These are phyloP conservation scores for Sesia bembeciformis DNA, from an alignment of 2,888 invertebrate species.

Conservation along the genomic window DNA sequence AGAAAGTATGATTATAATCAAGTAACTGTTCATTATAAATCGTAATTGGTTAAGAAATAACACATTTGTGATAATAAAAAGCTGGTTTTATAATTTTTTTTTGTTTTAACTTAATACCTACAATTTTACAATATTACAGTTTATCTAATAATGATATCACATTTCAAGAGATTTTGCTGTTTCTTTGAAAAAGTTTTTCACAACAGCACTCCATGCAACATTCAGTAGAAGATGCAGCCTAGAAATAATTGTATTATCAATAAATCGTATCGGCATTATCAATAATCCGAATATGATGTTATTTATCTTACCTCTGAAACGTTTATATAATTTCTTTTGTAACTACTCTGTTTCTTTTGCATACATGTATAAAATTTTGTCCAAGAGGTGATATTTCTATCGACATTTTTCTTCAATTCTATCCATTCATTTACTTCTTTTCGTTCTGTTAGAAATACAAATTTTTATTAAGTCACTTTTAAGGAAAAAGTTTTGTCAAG, in stretches of 20 bases:
- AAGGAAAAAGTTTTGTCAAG: too few relatives aligned
- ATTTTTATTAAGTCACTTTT: neutral
- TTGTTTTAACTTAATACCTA: too few relatives aligned
- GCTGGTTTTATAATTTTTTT: neutral
- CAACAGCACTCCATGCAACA: too few relatives aligned
- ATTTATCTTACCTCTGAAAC: constrained; percentile 14
- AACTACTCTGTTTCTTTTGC: constrained; percentile 18
- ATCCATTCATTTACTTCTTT: constrained; percentile 18
- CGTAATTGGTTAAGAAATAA: constrained; percentile 1
- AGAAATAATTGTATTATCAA: too few relatives aligned
- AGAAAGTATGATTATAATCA: constrained; percentile 77
- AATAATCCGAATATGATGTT: too few relatives aligned
- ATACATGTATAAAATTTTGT: constrained; percentile 25
- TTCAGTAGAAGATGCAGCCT: too few relatives aligned
- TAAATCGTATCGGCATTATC: too few relatives aligned
- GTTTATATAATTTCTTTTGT: constrained; percentile 16
- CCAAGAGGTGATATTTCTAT: constrained; percentile 34
- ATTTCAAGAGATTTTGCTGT: too few relatives aligned
- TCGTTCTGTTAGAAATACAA: constrained; percentile 7
- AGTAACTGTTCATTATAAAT: constrained; percentile 62
- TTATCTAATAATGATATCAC: too few relatives aligned
- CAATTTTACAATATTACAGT: too few relatives aligned
- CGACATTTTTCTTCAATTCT: constrained; percentile 25
- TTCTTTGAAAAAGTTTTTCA: too few relatives aligned
- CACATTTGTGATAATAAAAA: neutral